Conservation (phyloP, 2,113 vertebrate species). For the Brienomyrus brachyistius region DNA sequence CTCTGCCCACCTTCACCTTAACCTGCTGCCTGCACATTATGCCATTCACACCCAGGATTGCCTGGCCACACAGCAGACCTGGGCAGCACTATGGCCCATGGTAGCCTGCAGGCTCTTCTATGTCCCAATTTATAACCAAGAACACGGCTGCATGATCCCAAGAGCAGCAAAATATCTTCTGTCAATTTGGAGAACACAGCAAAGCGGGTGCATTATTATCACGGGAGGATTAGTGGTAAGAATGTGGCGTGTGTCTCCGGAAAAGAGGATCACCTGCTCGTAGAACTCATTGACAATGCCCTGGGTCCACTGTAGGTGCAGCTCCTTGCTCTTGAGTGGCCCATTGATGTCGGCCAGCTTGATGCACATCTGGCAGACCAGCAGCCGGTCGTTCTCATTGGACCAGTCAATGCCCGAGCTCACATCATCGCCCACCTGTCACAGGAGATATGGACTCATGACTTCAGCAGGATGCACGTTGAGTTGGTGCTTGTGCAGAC, state of each 20-base stretch:
- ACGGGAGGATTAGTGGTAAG: neutral
- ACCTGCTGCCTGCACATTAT: neutral
- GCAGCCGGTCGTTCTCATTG: constrained; percentile 89
- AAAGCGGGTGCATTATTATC: neutral
- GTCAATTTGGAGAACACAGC: neutral
- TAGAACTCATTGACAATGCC: constrained; percentile 98
- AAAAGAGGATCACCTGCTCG: constrained; percentile 71
- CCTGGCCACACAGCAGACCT: neutral
- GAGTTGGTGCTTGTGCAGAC: neutral
- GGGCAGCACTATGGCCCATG: neutral
- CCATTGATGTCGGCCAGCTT: constrained; percentile 97
- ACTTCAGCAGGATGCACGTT: neutral
- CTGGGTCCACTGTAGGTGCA: constrained; percentile 93
- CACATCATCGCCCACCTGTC: constrained; percentile 84
- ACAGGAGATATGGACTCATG: neutral
- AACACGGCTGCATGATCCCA: neutral
- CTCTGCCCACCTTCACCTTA: neutral
- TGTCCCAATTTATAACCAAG: neutral
- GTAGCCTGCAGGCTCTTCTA: neutral
- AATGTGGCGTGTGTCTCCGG: neutral
- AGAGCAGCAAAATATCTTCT: neutral
- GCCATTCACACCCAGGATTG: neutral
- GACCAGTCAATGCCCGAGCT: constrained; percentile 90
- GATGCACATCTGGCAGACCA: constrained; percentile 98
- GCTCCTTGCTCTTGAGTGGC: constrained; percentile 86